Evolutionary conservation across 1,140 invertebrate species (phyloP), one percentile per base, ranked within the genome.

Genomic region (Nasonia longicornis): DNA sequence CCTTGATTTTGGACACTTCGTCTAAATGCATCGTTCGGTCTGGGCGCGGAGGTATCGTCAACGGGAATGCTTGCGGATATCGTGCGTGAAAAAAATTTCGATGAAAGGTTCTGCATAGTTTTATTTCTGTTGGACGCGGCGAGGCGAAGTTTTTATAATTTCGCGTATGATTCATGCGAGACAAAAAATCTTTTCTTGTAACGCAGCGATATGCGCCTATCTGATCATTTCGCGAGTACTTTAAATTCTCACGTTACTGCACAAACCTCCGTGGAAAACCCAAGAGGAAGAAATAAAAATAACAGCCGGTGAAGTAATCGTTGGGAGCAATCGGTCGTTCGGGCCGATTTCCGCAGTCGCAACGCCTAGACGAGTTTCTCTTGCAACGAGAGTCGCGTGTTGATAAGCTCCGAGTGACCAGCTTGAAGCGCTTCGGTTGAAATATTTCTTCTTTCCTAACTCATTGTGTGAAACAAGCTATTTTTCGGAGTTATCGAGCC

Each of bases 351-450:
- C 26, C 67, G 42, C 11, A 70, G 38, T 58, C n/a, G 22, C 4
- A 29, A 69, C 38, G 76, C 64, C 8, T 69, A 38, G 35, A 45
- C 38, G 11, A 42, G 58, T 14, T 64, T 67, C 22, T 38, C 63
- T 48, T 35, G 78, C 31, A 74, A 76, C 69, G 10, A 72, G 52
- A 83, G 66, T 26, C 22, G 20, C n/a, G 70, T 78, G 69, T 70
- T 79, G 26, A 71, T 71, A 71, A 71, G 26, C 35, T 70, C 8
- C 69, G 26, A 71, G 20, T 35, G 26, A n/a, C 67, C 66, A 48
- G 85, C 88, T 86, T 86, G 87, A 22, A n/a, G 38, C 38, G 22
- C 35, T 52, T 35, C 4, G 31, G 31, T 35, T 35, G 4, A 35
- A 35, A 35, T 35, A 35, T 35, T 35, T 35, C 31, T 35, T 35